Evolutionary conservation across 2,797 vertebrate species (phyloP).

Genomic region (Amphiprion clarkii): DNA sequence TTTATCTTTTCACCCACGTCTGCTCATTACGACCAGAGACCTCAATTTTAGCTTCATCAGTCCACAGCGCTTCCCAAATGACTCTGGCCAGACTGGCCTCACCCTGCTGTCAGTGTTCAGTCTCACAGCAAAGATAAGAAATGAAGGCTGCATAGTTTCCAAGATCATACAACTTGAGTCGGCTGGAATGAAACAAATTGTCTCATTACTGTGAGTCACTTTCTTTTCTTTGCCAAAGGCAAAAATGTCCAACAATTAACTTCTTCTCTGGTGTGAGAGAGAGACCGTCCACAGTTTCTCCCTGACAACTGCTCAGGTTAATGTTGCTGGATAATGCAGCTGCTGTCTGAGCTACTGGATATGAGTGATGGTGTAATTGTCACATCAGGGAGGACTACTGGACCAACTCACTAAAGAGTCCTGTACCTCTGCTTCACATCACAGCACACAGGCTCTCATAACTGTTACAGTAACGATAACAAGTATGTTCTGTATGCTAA

Average conservation of each 20-base stretch:
- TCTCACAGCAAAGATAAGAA: constrained; percentile 28
- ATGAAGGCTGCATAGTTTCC: constrained; percentile 64
- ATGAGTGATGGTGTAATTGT: not conserved
- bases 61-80: not conserved
- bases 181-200: constrained; percentile 54
- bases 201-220: constrained; percentile 38
- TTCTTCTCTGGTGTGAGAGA: not conserved
- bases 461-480: too few relatives aligned
- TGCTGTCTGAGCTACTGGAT: not conserved
- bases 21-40: not conserved
- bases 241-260: constrained; percentile 32
- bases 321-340: constrained; percentile 24
- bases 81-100: not conserved
- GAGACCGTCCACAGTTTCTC: not conserved
- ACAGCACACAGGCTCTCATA: not conserved
- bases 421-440: not conserved
- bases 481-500: not conserved
- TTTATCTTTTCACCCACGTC: too few relatives aligned
- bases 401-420: not conserved
- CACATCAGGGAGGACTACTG: constrained; percentile 2
- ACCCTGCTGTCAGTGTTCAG: constrained; percentile 5
- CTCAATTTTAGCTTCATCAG: not conserved
- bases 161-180: constrained; percentile 43
- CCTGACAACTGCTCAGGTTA: not conserved
- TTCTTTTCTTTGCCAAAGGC: constrained; percentile 41